phyloP scores from a whole-genome alignment of 2,113 vertebrate genomes.

The Canis aureus region DNA sequence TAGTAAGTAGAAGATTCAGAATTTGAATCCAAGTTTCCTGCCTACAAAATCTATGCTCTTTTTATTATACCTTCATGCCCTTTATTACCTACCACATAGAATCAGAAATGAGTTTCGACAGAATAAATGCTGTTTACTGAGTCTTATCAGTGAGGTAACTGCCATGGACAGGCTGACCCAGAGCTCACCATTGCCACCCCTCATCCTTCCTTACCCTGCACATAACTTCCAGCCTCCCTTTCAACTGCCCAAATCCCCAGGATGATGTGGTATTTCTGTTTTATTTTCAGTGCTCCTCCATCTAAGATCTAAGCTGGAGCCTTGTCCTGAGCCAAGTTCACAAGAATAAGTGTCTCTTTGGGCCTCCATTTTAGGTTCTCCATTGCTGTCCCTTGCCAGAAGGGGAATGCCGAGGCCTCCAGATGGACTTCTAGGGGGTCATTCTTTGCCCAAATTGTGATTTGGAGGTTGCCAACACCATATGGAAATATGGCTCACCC shows the following conservation, averaged over 20 bases:
- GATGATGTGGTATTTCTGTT: background rate
- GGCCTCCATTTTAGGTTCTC: background rate
- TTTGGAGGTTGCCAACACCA: background rate
- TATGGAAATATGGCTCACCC: background rate
- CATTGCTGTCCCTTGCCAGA: background rate
- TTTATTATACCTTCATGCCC: no score
- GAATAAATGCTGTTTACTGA: background rate
- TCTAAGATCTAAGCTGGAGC: background rate
- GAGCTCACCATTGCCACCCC: background rate
- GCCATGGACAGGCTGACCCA: background rate
- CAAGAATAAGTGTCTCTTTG: background rate
- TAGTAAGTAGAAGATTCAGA: no score
- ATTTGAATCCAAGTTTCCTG: no score
- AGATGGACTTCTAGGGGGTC: background rate
- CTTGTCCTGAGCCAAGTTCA: background rate
- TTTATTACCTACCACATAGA: no score
- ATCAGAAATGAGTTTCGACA: no score
- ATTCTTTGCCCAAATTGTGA: background rate
- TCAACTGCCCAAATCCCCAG: background rate
- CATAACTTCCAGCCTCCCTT: background rate
- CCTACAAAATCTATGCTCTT: no score
- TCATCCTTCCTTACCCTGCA: background rate
- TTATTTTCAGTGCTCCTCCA: background rate
- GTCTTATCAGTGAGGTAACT: background rate
- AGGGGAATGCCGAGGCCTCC: background rate